Percentiles rank a stretch among this genome's conserved stretches.
Conservation (phyloP, 2,797 vertebrate species). For the Vireo griseus region DNA sequence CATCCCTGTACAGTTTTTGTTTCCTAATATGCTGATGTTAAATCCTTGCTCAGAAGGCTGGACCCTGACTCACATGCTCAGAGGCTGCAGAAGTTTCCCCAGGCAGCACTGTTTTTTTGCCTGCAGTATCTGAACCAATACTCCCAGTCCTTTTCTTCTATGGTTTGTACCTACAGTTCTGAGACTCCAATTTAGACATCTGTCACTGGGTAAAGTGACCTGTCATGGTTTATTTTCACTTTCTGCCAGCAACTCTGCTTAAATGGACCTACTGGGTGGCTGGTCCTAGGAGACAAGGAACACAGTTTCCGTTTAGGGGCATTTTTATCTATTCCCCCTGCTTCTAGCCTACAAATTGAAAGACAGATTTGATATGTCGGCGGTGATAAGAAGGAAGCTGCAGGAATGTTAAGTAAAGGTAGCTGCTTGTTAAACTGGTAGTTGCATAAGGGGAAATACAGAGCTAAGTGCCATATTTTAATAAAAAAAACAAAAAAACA, state of each 20-base stretch:
- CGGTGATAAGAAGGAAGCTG: not conserved
- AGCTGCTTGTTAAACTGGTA: not conserved
- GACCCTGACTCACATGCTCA: not conserved
- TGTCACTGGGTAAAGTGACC: not conserved
- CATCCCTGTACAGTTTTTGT: not conserved
- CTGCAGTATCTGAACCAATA: not conserved
- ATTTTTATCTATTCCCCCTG: not conserved
- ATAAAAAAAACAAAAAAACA: not conserved
- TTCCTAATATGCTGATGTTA: not conserved
- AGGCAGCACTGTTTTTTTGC: not conserved
- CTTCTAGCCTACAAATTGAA: not conserved
- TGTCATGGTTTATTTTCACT: not conserved
- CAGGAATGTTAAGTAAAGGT: not conserved
- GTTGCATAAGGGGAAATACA: not conserved
- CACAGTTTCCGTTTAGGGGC: not conserved
- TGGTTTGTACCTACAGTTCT: not conserved
- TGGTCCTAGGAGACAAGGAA: not conserved
- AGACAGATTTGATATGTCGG: not conserved
- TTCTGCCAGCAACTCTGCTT: not conserved
- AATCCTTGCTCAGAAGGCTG: not conserved
- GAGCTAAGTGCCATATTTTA: not conserved
- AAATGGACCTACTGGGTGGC: not conserved
- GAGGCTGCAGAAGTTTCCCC: not conserved
- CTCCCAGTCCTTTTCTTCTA: not conserved
- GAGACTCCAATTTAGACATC: not conserved